Evolutionary conservation across 2,113 vertebrate species (phyloP).

Genomic region (Plectropomus leopardus): DNA sequence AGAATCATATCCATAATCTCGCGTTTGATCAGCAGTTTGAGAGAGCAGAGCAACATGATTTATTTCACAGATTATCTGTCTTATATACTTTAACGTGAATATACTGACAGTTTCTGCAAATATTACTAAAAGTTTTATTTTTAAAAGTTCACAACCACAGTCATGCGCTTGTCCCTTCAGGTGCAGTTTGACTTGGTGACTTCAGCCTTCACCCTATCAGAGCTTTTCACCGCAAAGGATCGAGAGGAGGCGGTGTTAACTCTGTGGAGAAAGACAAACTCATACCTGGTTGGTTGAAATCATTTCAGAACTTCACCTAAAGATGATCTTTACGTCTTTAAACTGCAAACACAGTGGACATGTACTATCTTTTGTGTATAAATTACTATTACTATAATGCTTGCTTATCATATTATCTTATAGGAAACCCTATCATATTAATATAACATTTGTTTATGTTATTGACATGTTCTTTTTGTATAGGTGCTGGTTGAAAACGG

Average conservation of each 20-base stretch:
- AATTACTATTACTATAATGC: too few species aligned
- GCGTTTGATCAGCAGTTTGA: too few species aligned
- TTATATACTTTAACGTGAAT: too few species aligned
- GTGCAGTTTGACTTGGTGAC: slow-evolving; percentile 90
- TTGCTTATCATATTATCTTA: too few species aligned
- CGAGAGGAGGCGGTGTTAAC: slow-evolving; percentile 80
- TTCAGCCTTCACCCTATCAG: slow-evolving; percentile 89
- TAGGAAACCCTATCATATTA: background rate
- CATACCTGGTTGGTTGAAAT: slow-evolving; percentile 86
- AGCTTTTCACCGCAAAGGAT: slow-evolving; percentile 80
- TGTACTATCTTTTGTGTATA: background rate
- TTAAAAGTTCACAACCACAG: too few species aligned
- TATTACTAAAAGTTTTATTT: too few species aligned
- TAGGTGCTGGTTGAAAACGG: slow-evolving; percentile 92
- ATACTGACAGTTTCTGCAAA: too few species aligned
- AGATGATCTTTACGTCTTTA: background rate
- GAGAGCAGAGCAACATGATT: too few species aligned
- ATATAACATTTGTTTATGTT: background rate
- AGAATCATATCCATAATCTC: too few species aligned
- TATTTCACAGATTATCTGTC: too few species aligned
- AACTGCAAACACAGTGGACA: background rate
- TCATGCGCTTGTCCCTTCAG: slow-evolving; percentile 70
- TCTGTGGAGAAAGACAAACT: slow-evolving; percentile 91
- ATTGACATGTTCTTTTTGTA: background rate
- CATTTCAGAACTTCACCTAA: background rate